phyloP scores from a whole-genome alignment of 2,797 vertebrate genomes.

The Borostomias antarcticus region DNA sequence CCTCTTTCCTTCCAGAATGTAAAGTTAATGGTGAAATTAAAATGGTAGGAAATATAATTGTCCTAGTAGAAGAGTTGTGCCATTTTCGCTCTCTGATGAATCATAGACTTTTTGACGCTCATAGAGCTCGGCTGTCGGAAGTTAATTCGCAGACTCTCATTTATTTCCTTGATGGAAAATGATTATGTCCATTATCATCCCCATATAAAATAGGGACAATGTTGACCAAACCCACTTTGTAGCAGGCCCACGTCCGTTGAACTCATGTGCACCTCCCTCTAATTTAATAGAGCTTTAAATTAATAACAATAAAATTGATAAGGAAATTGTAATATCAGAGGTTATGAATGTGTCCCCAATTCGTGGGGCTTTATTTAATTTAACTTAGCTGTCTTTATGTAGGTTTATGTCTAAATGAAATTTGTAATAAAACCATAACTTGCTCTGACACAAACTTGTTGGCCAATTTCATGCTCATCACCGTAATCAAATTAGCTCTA shows the following conservation, averaged over 20 bases:
- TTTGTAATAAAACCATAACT: slow-evolving; percentile 5
- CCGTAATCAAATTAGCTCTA: background rate
- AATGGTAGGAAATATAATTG: slow-evolving; percentile 32
- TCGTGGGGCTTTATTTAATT: slow-evolving; percentile 12
- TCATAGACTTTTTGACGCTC: slow-evolving; percentile 10
- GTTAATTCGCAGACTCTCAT: slow-evolving; percentile 33
- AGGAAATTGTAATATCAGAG: background rate
- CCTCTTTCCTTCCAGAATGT: slow-evolving; percentile 20
- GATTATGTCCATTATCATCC: slow-evolving; percentile 17
- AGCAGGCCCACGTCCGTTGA: background rate
- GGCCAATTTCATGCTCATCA: slow-evolving; percentile 10
- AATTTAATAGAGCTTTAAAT: background rate
- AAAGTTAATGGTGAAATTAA: slow-evolving; percentile 25
- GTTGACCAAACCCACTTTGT: background rate
- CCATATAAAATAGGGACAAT: background rate
- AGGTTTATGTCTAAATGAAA: slow-evolving; percentile 3
- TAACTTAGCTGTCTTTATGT: background rate
- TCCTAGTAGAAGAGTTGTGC: slow-evolving; percentile 17
- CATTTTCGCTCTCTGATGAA: slow-evolving; percentile 38
- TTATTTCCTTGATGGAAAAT: slow-evolving; percentile 27
- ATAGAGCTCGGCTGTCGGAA: slow-evolving; percentile 13
- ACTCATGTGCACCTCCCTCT: background rate
- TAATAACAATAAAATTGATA: slow-evolving; percentile 2
- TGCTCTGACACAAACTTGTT: slow-evolving; percentile 8
- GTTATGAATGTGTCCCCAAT: background rate